These are phyloP conservation scores for Mylabris sibirica DNA, from an alignment of 2,888 invertebrate genomes.

Conservation along the genomic window DNA sequence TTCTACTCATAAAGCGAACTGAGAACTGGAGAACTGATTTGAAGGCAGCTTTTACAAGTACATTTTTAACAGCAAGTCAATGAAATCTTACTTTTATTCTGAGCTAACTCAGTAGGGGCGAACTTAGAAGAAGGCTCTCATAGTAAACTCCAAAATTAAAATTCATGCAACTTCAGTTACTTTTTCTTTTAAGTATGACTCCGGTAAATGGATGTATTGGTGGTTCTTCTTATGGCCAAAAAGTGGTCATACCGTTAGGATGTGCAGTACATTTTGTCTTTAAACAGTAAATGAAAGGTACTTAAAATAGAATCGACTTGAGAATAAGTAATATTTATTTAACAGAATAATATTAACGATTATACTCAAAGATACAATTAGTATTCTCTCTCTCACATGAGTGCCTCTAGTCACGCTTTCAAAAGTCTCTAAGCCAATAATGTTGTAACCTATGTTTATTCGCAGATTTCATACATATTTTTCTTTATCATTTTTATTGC, in stretches of 20 bases:
- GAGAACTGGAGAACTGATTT: no score
- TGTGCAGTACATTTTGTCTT: background rate
- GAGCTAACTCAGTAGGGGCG: background rate
- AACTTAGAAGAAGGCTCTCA: background rate
- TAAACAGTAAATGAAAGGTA: background rate
- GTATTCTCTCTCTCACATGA: constrained; percentile 18
- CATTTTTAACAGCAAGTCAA: no score
- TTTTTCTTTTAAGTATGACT: background rate
- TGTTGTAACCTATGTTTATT: background rate
- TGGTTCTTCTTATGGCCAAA: no score
- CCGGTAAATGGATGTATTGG: background rate
- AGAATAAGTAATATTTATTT: constrained; percentile 13
- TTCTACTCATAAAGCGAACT: no score
- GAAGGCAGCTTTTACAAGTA: no score
- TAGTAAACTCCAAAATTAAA: no score
- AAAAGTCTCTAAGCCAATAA: background rate
- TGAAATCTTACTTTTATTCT: no score
- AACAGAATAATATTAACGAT: constrained; percentile 17
- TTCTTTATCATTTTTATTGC: background rate
- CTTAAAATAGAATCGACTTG: background rate
- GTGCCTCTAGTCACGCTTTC: constrained; percentile 15
- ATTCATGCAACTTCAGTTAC: no score
- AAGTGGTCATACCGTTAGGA: no score
- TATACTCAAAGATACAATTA: constrained; percentile 18
- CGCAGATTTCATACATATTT: background rate